A percentile compares a stretch with the other conserved stretches of the same genome.
These are phyloP conservation scores for Falco rusticolus DNA, from an alignment of 2,797 vertebrate species.

Conservation along the genomic window DNA sequence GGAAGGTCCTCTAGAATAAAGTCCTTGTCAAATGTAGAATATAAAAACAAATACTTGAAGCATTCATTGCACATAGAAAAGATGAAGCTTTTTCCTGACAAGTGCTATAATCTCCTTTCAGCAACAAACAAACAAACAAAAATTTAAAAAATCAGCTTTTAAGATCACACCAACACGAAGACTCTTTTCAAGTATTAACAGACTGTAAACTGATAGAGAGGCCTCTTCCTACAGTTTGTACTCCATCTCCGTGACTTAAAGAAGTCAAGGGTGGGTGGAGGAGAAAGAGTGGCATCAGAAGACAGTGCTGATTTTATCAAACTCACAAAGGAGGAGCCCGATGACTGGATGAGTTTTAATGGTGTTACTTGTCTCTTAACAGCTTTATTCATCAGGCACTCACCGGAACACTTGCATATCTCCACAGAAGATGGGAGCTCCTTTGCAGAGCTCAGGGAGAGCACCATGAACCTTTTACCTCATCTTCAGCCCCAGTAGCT, in stretches of 20 bases:
- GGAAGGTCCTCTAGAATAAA: neutral
- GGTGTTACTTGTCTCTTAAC: neutral
- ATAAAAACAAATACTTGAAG: slow-evolving; percentile 17
- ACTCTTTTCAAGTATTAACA: neutral
- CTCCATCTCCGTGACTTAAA: slow-evolving; percentile 3
- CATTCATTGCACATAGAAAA: neutral
- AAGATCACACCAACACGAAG: neutral
- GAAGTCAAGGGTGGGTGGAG: neutral
- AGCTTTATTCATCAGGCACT: neutral
- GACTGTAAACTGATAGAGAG: neutral
- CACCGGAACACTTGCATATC: neutral
- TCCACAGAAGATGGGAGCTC: neutral
- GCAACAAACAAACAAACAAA: neutral
- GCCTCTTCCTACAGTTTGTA: neutral
- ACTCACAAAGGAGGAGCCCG: neutral
- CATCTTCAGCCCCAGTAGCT: neutral
- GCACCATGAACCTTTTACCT: neutral
- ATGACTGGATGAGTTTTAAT: neutral
- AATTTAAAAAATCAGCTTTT: neutral
- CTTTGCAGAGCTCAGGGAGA: neutral
- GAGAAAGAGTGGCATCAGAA: neutral
- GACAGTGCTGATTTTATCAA: neutral
- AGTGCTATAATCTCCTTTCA: slow-evolving; percentile 12
- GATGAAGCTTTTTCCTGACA: slow-evolving; percentile 6
- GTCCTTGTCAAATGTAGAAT: slow-evolving; percentile 12